Evolutionary conservation across 2,888 invertebrate genomes (phyloP).

Genomic region (Cabera pusaria): DNA sequence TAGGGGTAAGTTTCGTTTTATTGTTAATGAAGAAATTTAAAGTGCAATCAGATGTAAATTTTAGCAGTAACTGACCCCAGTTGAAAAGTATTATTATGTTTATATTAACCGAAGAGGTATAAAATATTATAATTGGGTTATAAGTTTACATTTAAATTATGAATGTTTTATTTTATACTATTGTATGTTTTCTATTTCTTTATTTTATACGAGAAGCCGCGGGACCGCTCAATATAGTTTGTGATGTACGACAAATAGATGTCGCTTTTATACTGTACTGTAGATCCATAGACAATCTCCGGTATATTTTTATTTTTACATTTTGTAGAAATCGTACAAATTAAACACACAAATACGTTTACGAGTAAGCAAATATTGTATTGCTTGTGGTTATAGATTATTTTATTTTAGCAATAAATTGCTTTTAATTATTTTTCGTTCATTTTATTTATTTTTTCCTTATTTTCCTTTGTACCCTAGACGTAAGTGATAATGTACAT

Average conservation of each 20-base stretch:
- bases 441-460: constrained; percentile 66
- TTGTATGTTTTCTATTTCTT: constrained; percentile 71
- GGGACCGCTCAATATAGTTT: constrained; percentile 61
- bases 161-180: constrained; percentile 75
- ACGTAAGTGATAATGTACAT: constrained; percentile 61
- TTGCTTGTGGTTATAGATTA: constrained; percentile 79
- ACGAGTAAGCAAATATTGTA: constrained; percentile 68
- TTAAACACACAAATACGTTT: constrained; percentile 58
- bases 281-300: constrained; percentile 36
- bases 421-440: constrained; percentile 76
- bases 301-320: constrained; percentile 50
- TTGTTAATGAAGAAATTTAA: constrained; percentile 70
- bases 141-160: constrained; percentile 80
- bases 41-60: constrained; percentile 80
- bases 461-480: constrained; percentile 48
- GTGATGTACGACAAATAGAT: constrained; percentile 46
- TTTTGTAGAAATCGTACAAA: constrained; percentile 77
- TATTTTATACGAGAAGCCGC: constrained; percentile 58
- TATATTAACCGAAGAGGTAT: constrained; percentile 80
- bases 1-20: constrained; percentile 56
- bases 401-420: constrained; percentile 83
- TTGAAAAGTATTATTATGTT: constrained; percentile 83
- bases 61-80: constrained; percentile 74
- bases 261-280: constrained; percentile 39
- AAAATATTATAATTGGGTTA: constrained; percentile 81